Evolutionary conservation across 2,113 vertebrate species (phyloP), one percentile per base, ranked within the genome.

Genomic region (Corythornis cristatus): DNA sequence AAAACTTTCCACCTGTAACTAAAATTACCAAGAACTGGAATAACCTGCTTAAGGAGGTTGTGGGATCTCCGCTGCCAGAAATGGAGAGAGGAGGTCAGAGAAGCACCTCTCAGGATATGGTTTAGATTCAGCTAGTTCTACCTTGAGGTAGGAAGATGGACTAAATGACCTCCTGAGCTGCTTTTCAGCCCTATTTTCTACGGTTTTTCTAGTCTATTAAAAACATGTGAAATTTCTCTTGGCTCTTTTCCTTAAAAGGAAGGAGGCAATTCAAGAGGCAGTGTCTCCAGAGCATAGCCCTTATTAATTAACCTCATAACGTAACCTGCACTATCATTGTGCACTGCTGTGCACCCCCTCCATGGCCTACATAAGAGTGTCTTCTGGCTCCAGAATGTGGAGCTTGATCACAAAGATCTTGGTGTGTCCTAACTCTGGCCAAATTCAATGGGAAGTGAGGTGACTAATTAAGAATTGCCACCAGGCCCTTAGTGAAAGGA

Each of bases 221-320:
- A 97, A 95, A 80, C 71, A 70, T 35, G 35, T 37, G 35, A 89
- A 94, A 96, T 95, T 88, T 85, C 91, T 87, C 94, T 85, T 79
- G 94, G 93, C 94, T 93, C 89, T 94, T 87, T 89, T 58, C 83
- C 95, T 94, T 89, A 85, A 71, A 81, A 83, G 84, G 87, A 96
- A 87, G 90, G 94, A 96, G 94, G 87, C 95, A 96, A 96, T 94
- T 89, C 94, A 88, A 43, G 93, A 96, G 78, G 57, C 71, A 0
- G 46, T 7, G 13, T 93, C 91, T 94, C 93, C 95, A 81, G 96
- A 94, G 95, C 94, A 93, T 13, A 93, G 94, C 94, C 94, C 96
- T 96, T 94, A 96, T 96, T 96, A 96, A 96, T 96, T 90, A 96
- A 91, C 93, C 91, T 95, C 79, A 37, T 96, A 96, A 94, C 0